These are phyloP conservation scores for Eupeodes corollae DNA, from an alignment of 1,140 invertebrate species.

Conservation along the genomic window DNA sequence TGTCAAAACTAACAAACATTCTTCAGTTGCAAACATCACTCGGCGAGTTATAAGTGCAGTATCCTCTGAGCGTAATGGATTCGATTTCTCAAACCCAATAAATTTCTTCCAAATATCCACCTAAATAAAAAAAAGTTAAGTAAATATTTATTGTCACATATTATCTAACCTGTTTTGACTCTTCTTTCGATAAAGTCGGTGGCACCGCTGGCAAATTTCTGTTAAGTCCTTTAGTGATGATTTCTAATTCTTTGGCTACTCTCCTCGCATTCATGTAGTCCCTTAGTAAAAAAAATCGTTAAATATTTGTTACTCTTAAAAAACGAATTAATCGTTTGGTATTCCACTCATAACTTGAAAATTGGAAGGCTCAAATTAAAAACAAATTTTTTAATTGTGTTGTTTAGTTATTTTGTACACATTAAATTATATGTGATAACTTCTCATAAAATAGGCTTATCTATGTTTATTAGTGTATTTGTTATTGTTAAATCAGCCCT, in stretches of 20 bases:
- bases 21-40: conserved; percentile 98
- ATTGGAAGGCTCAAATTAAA: too few relatives aligned
- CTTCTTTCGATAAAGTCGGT: conserved; percentile 80
- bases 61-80: conserved; percentile 92
- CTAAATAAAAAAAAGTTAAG: conserved; percentile 39
- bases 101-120: conserved; percentile 99
- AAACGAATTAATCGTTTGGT: background rate
- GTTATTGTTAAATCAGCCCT: too few relatives aligned
- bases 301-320: background rate
- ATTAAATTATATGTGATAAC: too few relatives aligned
- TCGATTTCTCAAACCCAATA: conserved; percentile 93
- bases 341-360: too few relatives aligned
- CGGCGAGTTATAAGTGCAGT: conserved; percentile 81
- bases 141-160: too few relatives aligned
- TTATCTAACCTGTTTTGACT: conserved; percentile 80
- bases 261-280: conserved; percentile 97
- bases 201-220: conserved; percentile 88
- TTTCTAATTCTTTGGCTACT: conserved; percentile 95
- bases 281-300: conserved; percentile 25
- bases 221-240: conserved; percentile 87
- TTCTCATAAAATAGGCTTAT: too few relatives aligned
- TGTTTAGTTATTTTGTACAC: too few relatives aligned
- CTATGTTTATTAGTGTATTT: too few relatives aligned
- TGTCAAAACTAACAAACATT: conserved; percentile 89
- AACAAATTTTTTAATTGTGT: too few relatives aligned